These are phyloP conservation scores for Brachionus paranguensis DNA, from an alignment of 1,140 invertebrate species.

Conservation along the genomic window DNA sequence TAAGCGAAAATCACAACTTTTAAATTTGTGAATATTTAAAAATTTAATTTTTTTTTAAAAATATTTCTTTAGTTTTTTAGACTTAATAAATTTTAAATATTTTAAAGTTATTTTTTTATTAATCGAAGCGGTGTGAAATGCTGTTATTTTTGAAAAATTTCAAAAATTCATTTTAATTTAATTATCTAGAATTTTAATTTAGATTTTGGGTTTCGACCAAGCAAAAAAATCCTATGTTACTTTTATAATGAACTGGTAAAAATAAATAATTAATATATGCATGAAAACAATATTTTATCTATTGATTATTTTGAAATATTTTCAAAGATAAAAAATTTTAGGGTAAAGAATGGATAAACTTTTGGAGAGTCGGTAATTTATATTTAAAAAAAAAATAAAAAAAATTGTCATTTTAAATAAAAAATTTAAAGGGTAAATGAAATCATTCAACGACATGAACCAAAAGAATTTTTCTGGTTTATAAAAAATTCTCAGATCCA, in stretches of 20 bases:
- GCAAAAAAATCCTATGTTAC: neutral
- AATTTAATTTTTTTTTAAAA: neutral
- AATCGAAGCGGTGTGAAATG: neutral
- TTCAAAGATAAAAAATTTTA: neutral
- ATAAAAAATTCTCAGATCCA: neutral
- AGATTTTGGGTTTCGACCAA: too few relatives aligned
- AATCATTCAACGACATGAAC: neutral
- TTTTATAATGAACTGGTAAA: neutral
- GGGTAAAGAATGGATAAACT: neutral
- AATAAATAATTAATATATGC: too few relatives aligned
- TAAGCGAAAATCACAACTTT: conserved; percentile 43
- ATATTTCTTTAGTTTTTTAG: neutral
- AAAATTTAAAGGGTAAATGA: neutral
- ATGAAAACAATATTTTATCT: neutral
- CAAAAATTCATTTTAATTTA: too few relatives aligned
- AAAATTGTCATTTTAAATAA: neutral
- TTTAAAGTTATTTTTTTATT: neutral
- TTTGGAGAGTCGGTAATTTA: neutral
- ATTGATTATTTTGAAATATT: neutral
- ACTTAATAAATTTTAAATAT: neutral
- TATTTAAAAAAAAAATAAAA: neutral
- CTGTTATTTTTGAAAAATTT: neutral
- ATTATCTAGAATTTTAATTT: too few relatives aligned
- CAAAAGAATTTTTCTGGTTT: neutral
- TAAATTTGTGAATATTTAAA: neutral